Conservation (phyloP, 2,113 vertebrate genomes). For the Pycnonotus jocosus region DNA sequence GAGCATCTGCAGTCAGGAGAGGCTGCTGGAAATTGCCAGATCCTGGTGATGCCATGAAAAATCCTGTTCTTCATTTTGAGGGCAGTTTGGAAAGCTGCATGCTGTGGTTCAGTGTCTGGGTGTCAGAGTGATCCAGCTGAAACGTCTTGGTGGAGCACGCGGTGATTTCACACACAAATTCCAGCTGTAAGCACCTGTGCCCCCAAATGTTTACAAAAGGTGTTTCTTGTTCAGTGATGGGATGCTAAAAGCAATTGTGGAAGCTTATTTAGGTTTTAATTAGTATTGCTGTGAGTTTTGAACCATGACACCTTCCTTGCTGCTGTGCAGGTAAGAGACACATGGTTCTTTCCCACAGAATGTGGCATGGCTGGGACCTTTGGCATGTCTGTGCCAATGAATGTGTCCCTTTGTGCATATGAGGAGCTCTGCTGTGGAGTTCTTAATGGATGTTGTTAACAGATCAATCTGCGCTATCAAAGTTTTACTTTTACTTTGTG, state of each 20-base stretch:
- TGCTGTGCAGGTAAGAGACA: not conserved
- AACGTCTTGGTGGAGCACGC: rapidly evolving
- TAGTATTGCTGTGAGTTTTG: not conserved
- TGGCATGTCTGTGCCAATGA: not conserved
- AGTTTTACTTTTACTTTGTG: not conserved
- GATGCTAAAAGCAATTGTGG: not conserved
- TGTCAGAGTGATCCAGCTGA: not conserved
- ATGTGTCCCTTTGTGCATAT: rapidly evolving
- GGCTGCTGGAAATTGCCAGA: not conserved
- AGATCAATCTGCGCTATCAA: not conserved
- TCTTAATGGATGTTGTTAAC: not conserved
- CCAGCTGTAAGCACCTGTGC: not conserved
- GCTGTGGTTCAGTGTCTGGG: not conserved
- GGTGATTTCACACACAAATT: not conserved
- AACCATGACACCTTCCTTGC: rapidly evolving
- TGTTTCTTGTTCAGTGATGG: not conserved
- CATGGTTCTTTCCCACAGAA: not conserved
- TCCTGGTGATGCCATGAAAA: not conserved
- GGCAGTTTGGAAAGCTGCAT: rapidly evolving
- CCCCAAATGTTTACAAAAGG: not conserved
- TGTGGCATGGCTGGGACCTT: not conserved
- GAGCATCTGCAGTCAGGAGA: not conserved
- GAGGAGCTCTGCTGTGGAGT: not conserved
- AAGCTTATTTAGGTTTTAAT: not conserved
- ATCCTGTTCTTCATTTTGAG: not conserved